phyloP scores from a whole-genome alignment of 92 coral and sea anemone species.

The Paramuricea clavata region DNA sequence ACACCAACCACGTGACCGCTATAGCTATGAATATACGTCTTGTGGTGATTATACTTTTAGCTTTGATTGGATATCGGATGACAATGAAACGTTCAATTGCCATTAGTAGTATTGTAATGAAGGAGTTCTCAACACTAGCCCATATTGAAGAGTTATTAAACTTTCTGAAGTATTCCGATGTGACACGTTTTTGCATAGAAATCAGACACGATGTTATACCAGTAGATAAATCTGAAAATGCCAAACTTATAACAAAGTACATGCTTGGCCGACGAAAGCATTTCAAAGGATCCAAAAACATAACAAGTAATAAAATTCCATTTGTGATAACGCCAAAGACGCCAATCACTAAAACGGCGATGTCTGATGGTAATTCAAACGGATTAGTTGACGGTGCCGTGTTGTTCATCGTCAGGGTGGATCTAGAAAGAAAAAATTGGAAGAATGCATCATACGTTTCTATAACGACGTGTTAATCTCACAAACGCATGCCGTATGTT shows the following conservation, averaged over 20 bases:
- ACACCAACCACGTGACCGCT: constrained; percentile 5
- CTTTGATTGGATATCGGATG: neutral
- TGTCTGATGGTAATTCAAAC: constrained; percentile 5
- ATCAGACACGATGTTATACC: constrained; percentile 25
- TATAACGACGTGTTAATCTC: too few relatives aligned
- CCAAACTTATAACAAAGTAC: constrained; percentile 22
- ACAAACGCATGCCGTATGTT: too few relatives aligned
- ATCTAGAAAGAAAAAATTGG: too few relatives aligned
- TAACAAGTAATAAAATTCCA: neutral
- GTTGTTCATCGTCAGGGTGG: neutral
- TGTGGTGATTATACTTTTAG: neutral
- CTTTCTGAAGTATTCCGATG: neutral
- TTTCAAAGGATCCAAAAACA: constrained; percentile 36
- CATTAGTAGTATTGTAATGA: constrained; percentile 30
- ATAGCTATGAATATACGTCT: constrained; percentile 10
- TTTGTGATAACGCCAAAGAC: constrained; percentile 5
- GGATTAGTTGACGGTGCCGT: neutral
- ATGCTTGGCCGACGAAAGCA: constrained; percentile 26
- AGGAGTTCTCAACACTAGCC: constrained; percentile 17
- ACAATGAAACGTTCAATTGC: constrained; percentile 26
- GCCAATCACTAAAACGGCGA: constrained; percentile 4
- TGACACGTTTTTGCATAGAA: neutral
- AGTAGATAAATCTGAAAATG: constrained; percentile 22
- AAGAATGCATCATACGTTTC: too few relatives aligned
- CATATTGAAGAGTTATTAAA: neutral